Evolutionary conservation across 1,140 invertebrate genomes (phyloP).

Genomic region (Aphaenogaster floridana): DNA sequence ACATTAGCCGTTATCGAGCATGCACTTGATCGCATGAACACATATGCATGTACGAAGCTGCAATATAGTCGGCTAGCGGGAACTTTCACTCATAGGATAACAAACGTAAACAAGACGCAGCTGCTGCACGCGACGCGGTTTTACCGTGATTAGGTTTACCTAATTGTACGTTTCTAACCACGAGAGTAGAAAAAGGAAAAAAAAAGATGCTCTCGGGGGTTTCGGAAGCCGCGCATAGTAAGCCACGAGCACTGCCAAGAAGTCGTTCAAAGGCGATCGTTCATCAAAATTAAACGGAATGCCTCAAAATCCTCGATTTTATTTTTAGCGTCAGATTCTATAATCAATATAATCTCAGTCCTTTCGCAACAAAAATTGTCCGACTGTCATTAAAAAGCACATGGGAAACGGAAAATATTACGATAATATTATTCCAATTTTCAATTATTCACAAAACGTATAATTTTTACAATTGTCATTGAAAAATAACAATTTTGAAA

Average conservation of each 20-base stretch:
- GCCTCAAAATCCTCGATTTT: not conserved
- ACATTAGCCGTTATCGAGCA: constrained; percentile 8
- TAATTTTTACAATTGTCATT: not conserved
- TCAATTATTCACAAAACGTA: not conserved
- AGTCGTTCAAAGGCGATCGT: constrained; percentile 28
- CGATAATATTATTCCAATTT: not conserved
- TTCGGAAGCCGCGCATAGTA: constrained; percentile 32
- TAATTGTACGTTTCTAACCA: constrained; percentile 38
- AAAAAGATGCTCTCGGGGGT: not conserved
- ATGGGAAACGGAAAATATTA: not conserved
- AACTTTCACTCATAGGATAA: constrained; percentile 74
- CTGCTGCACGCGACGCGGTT: constrained; percentile 44
- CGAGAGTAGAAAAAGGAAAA: not conserved
- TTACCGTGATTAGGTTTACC: constrained; percentile 49
- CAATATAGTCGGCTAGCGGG: constrained; percentile 37
- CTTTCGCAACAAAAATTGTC: not conserved
- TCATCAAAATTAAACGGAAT: not conserved
- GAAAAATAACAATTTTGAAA: not conserved
- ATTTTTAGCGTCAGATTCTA: not conserved
- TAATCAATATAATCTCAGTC: not conserved
- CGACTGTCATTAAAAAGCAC: not conserved
- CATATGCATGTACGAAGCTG: constrained; percentile 39
- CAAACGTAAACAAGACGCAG: constrained; percentile 72
- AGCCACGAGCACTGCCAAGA: not conserved
- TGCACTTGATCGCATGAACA: not conserved